Evolutionary conservation across 2,113 vertebrate genomes (phyloP).

Genomic region (Neolamprologus devosi): DNA sequence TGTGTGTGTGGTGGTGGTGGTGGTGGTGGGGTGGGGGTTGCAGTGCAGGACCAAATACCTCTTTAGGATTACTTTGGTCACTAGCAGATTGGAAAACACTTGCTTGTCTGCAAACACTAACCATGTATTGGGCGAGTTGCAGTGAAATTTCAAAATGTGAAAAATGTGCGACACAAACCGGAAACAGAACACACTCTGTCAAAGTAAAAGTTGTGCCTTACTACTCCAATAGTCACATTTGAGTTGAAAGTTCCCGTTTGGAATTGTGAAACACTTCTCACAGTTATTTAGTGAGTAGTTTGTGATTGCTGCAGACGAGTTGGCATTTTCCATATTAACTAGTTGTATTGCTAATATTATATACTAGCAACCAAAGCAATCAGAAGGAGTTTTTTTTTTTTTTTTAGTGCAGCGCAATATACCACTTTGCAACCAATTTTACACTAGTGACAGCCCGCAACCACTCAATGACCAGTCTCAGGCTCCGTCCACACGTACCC

Average conservation of each 20-base stretch:
- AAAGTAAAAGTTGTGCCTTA: background rate
- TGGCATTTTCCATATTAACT: background rate
- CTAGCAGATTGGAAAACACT: background rate
- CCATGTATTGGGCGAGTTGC: background rate
- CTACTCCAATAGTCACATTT: background rate
- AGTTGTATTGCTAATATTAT: background rate
- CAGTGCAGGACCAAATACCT: background rate
- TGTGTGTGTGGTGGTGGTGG: background rate
- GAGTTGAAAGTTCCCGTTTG: background rate
- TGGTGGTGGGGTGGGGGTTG: background rate
- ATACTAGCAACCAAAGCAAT: background rate
- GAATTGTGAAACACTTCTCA: background rate
- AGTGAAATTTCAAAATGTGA: background rate
- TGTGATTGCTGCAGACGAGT: background rate
- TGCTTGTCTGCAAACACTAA: background rate
- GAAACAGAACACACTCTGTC: background rate
- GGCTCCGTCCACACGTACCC: rapidly evolving
- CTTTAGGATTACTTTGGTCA: background rate
- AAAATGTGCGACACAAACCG: background rate
- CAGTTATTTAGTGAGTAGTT: background rate
- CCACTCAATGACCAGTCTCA: rapidly evolving
- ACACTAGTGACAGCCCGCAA: background rate
- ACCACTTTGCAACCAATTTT: background rate
- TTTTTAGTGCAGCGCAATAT: rapidly evolving
- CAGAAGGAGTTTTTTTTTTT: background rate